These are phyloP conservation scores for Oryzias celebensis DNA, from an alignment of 2,113 vertebrate species.

Conservation along the genomic window DNA sequence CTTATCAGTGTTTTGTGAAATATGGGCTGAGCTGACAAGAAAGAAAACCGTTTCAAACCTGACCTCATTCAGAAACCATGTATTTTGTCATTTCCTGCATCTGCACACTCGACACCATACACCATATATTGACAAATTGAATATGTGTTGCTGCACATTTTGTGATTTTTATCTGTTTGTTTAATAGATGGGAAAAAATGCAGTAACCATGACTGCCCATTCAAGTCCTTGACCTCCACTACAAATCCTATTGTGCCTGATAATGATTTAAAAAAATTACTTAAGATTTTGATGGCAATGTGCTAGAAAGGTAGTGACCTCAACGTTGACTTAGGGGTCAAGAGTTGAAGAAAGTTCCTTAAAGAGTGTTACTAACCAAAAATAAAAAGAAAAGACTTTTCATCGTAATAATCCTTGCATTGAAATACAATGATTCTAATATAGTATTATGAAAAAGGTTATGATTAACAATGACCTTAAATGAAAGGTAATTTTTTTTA, in stretches of 20 bases:
- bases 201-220: slow-evolving; percentile 3
- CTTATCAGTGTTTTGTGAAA: slow-evolving; percentile 18
- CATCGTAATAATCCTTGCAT: not conserved
- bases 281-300: slow-evolving; percentile 2
- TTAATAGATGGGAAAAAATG: slow-evolving; percentile 15
- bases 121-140: slow-evolving; percentile 11
- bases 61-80: slow-evolving; percentile 46
- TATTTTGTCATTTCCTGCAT: slow-evolving; percentile 31
- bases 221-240: slow-evolving; percentile 26
- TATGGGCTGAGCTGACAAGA: slow-evolving; percentile 9
- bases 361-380: slow-evolving; percentile 12
- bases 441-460: not conserved
- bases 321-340: not conserved
- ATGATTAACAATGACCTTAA: slow-evolving; percentile 2
- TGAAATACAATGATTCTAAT: slow-evolving; percentile 4
- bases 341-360: slow-evolving; percentile 12
- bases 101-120: slow-evolving; percentile 36
- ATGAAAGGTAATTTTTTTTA: not conserved
- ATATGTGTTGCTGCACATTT: slow-evolving; percentile 41
- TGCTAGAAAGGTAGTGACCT: slow-evolving; percentile 14
- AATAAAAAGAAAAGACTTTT: not conserved
- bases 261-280: slow-evolving; percentile 3
- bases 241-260: slow-evolving; percentile 63
- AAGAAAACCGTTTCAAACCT: slow-evolving; percentile 14
- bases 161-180: slow-evolving; percentile 17